A percentile compares a stretch with the other conserved stretches of the same genome.
Evolutionary conservation across 1,140 invertebrate genomes (phyloP).

Genomic region (Pantala flavescens): DNA sequence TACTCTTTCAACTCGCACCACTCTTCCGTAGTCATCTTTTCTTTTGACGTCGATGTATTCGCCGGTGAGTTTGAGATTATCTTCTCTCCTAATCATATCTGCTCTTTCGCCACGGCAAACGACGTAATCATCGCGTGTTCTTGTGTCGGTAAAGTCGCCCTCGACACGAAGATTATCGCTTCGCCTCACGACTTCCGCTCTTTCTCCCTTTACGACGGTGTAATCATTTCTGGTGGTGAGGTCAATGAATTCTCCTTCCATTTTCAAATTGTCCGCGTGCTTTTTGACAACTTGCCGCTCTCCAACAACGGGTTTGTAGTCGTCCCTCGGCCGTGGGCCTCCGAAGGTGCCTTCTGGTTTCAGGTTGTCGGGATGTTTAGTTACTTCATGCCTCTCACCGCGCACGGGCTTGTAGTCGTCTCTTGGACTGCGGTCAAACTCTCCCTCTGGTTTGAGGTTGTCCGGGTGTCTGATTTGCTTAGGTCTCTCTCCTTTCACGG

Average conservation of each 20-base stretch:
- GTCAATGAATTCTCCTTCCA: conserved; percentile 16
- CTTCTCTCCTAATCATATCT: conserved; percentile 39
- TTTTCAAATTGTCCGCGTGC: conserved; percentile 25
- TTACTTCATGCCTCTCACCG: conserved; percentile 24
- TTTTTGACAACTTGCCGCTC: conserved; percentile 21
- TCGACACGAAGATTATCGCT: conserved; percentile 45
- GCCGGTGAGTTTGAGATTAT: conserved; percentile 48
- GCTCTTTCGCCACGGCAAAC: conserved; percentile 23
- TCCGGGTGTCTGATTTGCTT: conserved; percentile 22
- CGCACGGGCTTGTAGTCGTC: conserved; percentile 33
- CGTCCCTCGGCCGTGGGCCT: conserved; percentile 19
- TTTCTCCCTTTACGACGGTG: conserved; percentile 18
- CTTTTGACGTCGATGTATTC: conserved; percentile 34
- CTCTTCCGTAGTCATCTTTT: conserved; percentile 29
- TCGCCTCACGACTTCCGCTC: conserved; percentile 31
- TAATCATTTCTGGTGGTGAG: background rate
- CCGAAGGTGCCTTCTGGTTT: conserved; percentile 35
- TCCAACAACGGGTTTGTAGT: conserved; percentile 20
- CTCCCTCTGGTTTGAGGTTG: conserved; percentile 49
- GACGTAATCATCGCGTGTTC: conserved; percentile 25
- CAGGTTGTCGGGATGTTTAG: conserved; percentile 33
- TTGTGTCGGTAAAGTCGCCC: conserved; percentile 27
- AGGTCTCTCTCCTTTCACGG: conserved; percentile 27
- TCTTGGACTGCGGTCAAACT: conserved; percentile 36
- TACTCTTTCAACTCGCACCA: conserved; percentile 36